These are phyloP conservation scores for Tribolium castaneum DNA, from an alignment of 1,140 invertebrate genomes.

Conservation along the genomic window DNA sequence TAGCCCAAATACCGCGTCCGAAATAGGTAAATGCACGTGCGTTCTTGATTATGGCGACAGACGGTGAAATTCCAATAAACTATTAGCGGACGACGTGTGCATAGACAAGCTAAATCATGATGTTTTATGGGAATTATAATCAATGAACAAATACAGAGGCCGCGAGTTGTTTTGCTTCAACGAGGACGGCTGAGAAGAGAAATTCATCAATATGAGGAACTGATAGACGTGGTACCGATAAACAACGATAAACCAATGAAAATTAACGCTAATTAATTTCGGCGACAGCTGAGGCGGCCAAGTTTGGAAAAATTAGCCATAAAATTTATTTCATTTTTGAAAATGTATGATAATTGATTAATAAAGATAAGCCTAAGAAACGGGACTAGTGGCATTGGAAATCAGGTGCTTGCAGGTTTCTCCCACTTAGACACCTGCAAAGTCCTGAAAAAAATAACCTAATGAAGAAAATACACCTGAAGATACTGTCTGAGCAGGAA, in stretches of 20 bases:
- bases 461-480: background rate
- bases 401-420: too few relatives aligned
- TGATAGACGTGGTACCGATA: background rate
- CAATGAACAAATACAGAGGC: constrained; percentile 10
- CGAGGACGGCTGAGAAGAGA: background rate
- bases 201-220: background rate
- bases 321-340: background rate
- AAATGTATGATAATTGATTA: background rate
- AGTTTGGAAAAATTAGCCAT: background rate
- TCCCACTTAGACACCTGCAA: too few relatives aligned
- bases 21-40: constrained; percentile 33
- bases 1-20: constrained; percentile 34
- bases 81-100: constrained; percentile 7
- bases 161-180: background rate
- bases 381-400: too few relatives aligned
- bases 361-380: background rate
- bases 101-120: constrained; percentile 9
- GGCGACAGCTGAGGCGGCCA: background rate
- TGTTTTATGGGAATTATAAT: constrained; percentile 33
- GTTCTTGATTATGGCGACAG: constrained; percentile 3
- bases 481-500: background rate
- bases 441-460: background rate
- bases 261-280: background rate
- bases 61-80: constrained; percentile 34
- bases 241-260: background rate